A percentile compares a stretch with the other conserved stretches of the same genome.
Evolutionary conservation across 2,888 invertebrate species (phyloP).

Genomic region (Lithophane ornitopus): DNA sequence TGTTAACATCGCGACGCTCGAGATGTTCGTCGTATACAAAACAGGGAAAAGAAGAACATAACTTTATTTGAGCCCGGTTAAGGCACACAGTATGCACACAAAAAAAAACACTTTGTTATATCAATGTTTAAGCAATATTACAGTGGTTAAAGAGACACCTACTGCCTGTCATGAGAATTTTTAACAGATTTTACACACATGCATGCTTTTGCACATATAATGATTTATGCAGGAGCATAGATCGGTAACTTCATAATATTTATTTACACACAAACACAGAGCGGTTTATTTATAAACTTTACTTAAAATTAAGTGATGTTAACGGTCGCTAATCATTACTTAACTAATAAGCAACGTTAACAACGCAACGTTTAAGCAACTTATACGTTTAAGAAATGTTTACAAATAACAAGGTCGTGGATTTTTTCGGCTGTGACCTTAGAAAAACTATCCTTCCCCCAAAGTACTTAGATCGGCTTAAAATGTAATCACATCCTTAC

Average conservation of each 20-base stretch:
- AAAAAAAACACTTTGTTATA: too few species aligned
- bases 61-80: too few species aligned
- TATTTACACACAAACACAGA: not conserved
- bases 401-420: not conserved
- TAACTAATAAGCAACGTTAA: too few species aligned
- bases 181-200: not conserved
- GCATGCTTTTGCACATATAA: too few species aligned
- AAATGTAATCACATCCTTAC: not conserved
- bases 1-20: not conserved
- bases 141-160: not conserved
- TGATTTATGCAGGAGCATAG: not conserved
- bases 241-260: not conserved
- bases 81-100: too few species aligned
- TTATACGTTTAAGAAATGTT: too few species aligned
- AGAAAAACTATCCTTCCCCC: not conserved
- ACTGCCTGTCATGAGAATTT: not conserved
- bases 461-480: not conserved
- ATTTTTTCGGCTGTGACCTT: not conserved
- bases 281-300: too few species aligned
- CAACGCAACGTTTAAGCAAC: too few species aligned
- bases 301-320: too few species aligned
- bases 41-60: too few species aligned
- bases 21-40: not conserved
- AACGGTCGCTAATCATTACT: too few species aligned
- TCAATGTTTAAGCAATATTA: not conserved